Evolutionary conservation across 2,797 vertebrate genomes (phyloP).

Genomic region (Champsocephalus gunnari): DNA sequence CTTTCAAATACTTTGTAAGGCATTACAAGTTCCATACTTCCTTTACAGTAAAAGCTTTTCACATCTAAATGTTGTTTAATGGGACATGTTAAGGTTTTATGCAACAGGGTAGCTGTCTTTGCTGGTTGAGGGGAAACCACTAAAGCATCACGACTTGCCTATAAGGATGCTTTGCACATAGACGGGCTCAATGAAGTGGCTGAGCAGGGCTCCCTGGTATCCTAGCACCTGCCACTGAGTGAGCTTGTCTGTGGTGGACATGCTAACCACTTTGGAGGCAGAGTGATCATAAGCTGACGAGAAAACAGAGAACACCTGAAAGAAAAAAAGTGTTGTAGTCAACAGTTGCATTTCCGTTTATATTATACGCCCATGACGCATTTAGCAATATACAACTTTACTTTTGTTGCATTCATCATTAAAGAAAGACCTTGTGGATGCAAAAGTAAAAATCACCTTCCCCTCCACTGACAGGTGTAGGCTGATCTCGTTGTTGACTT

Average conservation of each 20-base stretch:
- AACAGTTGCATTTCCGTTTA: not conserved
- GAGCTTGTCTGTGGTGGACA: slow-evolving; percentile 94
- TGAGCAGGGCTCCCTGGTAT: slow-evolving; percentile 93
- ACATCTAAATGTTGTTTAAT: too few species aligned
- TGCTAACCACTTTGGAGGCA: slow-evolving; percentile 86
- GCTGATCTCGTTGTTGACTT: slow-evolving; percentile 89
- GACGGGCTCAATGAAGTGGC: slow-evolving; percentile 94
- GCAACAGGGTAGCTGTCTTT: not conserved
- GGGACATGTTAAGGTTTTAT: not conserved
- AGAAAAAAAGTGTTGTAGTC: not conserved
- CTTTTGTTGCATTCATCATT: not conserved
- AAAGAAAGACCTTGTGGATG: not conserved
- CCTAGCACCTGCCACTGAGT: slow-evolving; percentile 96
- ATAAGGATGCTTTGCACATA: slow-evolving; percentile 92
- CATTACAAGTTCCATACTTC: not conserved
- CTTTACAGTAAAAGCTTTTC: not conserved
- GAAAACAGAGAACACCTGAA: slow-evolving; percentile 86
- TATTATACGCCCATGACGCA: not conserved
- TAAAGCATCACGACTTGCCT: slow-evolving; percentile 80
- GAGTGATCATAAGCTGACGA: slow-evolving; percentile 80
- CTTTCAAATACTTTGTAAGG: not conserved
- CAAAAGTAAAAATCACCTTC: slow-evolving; percentile 73
- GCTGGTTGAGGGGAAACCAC: not conserved
- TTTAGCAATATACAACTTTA: not conserved
- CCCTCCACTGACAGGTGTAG: slow-evolving; percentile 92